Evolutionary conservation across 2,888 invertebrate species (phyloP).

Genomic region (Drosophila helvetica): DNA sequence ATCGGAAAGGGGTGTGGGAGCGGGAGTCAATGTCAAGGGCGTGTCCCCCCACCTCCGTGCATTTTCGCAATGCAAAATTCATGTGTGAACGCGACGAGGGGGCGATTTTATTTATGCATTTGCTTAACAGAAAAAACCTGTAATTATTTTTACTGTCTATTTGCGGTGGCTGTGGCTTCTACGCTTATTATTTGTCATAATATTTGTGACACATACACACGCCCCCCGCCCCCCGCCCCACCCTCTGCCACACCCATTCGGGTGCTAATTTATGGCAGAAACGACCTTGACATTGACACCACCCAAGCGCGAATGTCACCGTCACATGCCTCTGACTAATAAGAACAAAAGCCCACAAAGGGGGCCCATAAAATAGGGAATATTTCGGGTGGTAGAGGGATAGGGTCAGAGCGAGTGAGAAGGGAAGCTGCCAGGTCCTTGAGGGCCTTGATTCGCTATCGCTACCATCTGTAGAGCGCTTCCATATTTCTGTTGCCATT

Average conservation of each 20-base stretch:
- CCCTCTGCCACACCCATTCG: neutral
- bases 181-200: neutral
- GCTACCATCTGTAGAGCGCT: no score
- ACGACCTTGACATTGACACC: slow-evolving; percentile 43
- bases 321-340: neutral
- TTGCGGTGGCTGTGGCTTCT: neutral
- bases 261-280: slow-evolving; percentile 25
- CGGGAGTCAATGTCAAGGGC: slow-evolving; percentile 40
- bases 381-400: neutral
- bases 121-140: neutral
- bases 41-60: slow-evolving; percentile 3
- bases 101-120: neutral
- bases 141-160: neutral
- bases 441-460: neutral
- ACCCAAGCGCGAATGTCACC: slow-evolving; percentile 14
- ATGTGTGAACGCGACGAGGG: neutral
- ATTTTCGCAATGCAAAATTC: slow-evolving; percentile 8
- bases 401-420: no score
- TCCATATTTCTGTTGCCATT: neutral
- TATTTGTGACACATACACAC: neutral
- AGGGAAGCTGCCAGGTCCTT: neutral
- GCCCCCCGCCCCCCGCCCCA: neutral
- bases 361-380: neutral
- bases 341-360: neutral
- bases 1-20: neutral